Base-by-base conservation (phyloP, 2,888 invertebrate genomes). In the Branchipolynoe longqiensis region DNA sequence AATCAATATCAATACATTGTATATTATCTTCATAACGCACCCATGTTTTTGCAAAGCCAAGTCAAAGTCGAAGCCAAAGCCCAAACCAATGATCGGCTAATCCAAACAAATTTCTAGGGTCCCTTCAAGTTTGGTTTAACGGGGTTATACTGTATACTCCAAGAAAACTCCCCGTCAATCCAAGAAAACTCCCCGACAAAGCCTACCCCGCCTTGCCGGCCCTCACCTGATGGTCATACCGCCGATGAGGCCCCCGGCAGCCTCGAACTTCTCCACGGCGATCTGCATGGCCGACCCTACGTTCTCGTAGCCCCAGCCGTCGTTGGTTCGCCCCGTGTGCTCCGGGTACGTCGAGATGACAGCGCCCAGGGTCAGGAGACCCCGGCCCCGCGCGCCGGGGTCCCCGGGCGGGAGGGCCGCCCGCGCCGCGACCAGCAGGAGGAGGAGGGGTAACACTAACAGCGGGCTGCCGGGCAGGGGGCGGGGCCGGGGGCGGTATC, bases 241-340 rank as follows among this genome's bases (percentile, higher is more conserved):
- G n/a, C 78, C 78, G 6, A 78, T 41, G 78, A 78, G 78, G 28
- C 78, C 78, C 8, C 78, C 78, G 14, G 41, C 48, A 14, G 22
- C 28, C 28, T 78, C 28, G 28, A 78, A 78, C 54, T 78, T 78
- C 28, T 54, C 54, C 2, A 78, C 54, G 18, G 78, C 78, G 22
- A 78, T 78, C 25, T 78, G 78, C 12, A 78, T 78, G 48, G 78
- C 78, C 8, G 78, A 78, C 28, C 78, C 78, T 48, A 78, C 78
- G 54, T 78, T 78, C 78, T 78, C 78, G 28, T 54, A 78, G 48
- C 78, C 78, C 78, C 78, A 78, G 54, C 78, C 78, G 31, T 78
- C 78, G 28, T 78, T 78, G 22, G 28, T 25, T 18, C 78, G 78
- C 25, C 28, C 48, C 31, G 18, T 33, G 48, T 2, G 0, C n/a